A percentile compares a stretch with the other conserved stretches of the same genome.
Evolutionary conservation across 2,113 vertebrate species (phyloP).

Genomic region (Leptobrachium leishanense): DNA sequence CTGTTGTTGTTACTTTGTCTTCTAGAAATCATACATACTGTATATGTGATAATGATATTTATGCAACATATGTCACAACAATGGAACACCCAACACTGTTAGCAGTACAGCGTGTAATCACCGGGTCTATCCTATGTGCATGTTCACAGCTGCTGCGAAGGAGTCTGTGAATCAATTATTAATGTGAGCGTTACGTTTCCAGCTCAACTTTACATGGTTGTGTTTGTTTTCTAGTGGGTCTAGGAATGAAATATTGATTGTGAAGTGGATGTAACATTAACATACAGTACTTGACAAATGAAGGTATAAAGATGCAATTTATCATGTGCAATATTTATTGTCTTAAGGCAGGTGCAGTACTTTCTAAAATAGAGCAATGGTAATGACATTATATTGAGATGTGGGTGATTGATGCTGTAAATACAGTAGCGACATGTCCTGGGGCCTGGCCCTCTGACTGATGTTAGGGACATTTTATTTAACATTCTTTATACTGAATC

Average conservation of each 20-base stretch:
- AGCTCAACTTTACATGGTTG: too few relatives aligned
- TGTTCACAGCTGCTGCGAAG: too few relatives aligned
- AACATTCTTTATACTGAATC: not conserved
- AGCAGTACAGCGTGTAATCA: too few relatives aligned
- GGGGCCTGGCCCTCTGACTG: not conserved
- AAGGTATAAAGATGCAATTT: not conserved
- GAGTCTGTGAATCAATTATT: too few relatives aligned
- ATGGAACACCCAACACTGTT: too few relatives aligned
- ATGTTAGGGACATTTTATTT: conserved; percentile 18
- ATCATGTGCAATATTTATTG: conserved; percentile 7
- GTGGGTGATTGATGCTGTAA: conserved; percentile 21
- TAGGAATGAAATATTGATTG: not conserved
- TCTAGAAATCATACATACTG: too few relatives aligned
- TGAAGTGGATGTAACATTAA: not conserved
- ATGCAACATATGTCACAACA: too few relatives aligned
- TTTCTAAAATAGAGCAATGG: conserved; percentile 4
- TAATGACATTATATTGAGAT: conserved; percentile 7
- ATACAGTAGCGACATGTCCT: not conserved
- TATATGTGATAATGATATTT: too few relatives aligned
- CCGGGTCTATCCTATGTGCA: too few relatives aligned
- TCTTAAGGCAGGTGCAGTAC: not conserved
- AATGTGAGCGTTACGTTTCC: too few relatives aligned
- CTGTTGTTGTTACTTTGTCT: too few relatives aligned
- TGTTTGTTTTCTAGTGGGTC: too few relatives aligned
- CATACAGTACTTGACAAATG: conserved; percentile 13